phyloP scores from a whole-genome alignment of 2,113 vertebrate species.

The Scalopus aquaticus region DNA sequence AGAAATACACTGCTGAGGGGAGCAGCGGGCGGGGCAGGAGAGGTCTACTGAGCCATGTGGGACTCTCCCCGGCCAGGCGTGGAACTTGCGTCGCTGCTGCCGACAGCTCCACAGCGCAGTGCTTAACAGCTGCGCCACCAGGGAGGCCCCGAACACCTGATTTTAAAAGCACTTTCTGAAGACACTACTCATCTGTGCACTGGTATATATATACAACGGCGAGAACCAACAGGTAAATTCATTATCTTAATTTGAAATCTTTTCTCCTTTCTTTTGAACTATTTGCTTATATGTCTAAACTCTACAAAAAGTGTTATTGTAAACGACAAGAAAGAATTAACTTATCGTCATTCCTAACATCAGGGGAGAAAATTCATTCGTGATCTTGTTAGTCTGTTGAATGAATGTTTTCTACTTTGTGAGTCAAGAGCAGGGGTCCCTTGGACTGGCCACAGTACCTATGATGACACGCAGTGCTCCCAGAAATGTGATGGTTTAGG shows the following conservation, averaged over 20 bases:
- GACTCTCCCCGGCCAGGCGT: no score
- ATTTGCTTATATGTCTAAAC: conserved; percentile 20
- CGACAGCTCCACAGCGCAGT: no score
- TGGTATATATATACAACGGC: not conserved
- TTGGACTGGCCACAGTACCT: not conserved
- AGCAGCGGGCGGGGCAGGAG: no score
- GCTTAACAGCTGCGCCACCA: no score
- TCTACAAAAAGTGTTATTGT: not conserved
- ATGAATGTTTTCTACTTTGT: not conserved
- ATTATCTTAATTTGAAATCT: not conserved
- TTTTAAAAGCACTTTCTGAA: conserved; percentile 24
- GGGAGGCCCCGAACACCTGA: not conserved
- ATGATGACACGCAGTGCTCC: not conserved
- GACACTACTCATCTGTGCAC: not conserved
- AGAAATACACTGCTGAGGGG: no score
- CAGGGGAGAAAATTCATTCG: not conserved
- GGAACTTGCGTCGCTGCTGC: no score
- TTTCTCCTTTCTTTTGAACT: not conserved
- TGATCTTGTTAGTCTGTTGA: not conserved
- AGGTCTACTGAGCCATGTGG: no score
- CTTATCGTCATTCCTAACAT: not conserved
- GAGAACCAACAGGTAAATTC: not conserved
- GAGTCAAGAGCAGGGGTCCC: not conserved
- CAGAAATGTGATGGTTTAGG: not conserved
- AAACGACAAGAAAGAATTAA: not conserved